A percentile compares a stretch with the other conserved stretches of the same genome.
Conservation (phyloP, 2,888 invertebrate genomes). For the Blastobasis lacticolella region DNA sequence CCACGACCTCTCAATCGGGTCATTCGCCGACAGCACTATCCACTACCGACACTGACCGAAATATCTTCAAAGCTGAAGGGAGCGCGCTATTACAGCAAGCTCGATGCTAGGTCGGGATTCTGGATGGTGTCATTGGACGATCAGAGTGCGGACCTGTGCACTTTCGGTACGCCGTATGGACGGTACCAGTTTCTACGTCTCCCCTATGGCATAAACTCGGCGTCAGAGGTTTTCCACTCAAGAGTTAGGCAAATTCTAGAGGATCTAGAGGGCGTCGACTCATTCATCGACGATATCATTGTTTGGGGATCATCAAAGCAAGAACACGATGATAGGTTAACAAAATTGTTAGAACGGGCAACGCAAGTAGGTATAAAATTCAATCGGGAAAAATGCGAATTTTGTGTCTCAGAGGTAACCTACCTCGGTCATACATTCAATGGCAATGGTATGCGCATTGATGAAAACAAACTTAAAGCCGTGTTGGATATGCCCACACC, state of each 20-base stretch:
- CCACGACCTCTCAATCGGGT: slow-evolving; percentile 9
- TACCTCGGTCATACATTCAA: slow-evolving; percentile 7
- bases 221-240: slow-evolving; percentile 11
- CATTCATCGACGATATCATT: slow-evolving; percentile 5
- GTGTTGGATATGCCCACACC: slow-evolving; percentile 7
- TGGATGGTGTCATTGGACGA: background rate
- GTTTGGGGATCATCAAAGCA: slow-evolving; percentile 1
- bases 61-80: background rate
- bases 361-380: no score
- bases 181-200: slow-evolving; percentile 3
- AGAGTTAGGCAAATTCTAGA: slow-evolving; percentile 9
- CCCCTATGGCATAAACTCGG: slow-evolving; percentile 9
- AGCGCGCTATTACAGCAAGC: background rate
- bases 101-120: background rate
- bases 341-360: background rate
- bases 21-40: slow-evolving; percentile 1
- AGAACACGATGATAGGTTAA: background rate
- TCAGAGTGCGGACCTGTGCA: background rate
- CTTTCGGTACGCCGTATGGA: no score
- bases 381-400: slow-evolving; percentile 4
- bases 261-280: slow-evolving; percentile 4
- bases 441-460: slow-evolving; percentile 4
- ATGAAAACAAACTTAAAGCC: slow-evolving; percentile 6
- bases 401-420: slow-evolving; percentile 3
- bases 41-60: background rate